These are phyloP conservation scores for Linyphia triangularis DNA, from an alignment of 2,888 invertebrate genomes.

Conservation along the genomic window DNA sequence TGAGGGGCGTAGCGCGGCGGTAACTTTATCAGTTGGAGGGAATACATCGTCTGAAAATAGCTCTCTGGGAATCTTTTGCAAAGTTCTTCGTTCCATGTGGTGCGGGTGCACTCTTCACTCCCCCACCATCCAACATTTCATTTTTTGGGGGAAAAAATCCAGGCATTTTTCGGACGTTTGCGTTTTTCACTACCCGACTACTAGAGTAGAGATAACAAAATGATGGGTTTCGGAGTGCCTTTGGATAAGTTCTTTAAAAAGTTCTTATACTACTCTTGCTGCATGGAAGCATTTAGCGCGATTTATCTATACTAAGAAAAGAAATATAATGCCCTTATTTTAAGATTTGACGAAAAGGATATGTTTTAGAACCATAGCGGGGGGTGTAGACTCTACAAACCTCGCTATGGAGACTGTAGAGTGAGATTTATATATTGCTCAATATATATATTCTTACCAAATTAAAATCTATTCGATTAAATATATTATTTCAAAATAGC, in stretches of 20 bases:
- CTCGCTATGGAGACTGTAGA: too few relatives aligned
- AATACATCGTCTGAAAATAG: conserved; percentile 22
- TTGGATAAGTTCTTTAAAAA: neutral
- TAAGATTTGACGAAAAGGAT: too few relatives aligned
- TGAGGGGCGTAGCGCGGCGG: neutral
- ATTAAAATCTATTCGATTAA: too few relatives aligned
- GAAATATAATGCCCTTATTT: too few relatives aligned
- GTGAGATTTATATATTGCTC: too few relatives aligned
- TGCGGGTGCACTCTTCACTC: conserved; percentile 1
- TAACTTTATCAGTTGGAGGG: conserved; percentile 28
- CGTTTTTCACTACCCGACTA: neutral
- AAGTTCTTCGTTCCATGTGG: conserved; percentile 15
- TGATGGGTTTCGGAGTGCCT: neutral
- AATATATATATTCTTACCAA: too few relatives aligned
- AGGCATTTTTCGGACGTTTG: conserved; percentile 40
- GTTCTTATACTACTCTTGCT: neutral
- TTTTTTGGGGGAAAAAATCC: conserved; percentile 15
- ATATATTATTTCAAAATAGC: too few relatives aligned
- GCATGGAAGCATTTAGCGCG: too few relatives aligned
- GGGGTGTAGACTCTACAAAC: too few relatives aligned
- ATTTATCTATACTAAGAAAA: too few relatives aligned
- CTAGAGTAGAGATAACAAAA: neutral
- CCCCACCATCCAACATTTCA: neutral
- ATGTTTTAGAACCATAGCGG: too few relatives aligned
- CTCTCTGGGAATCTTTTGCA: conserved; percentile 26